Percentiles rank a stretch among this genome's conserved stretches.
These are phyloP conservation scores for Panopea generosa DNA, from an alignment of 2,888 invertebrate genomes.

Conservation along the genomic window DNA sequence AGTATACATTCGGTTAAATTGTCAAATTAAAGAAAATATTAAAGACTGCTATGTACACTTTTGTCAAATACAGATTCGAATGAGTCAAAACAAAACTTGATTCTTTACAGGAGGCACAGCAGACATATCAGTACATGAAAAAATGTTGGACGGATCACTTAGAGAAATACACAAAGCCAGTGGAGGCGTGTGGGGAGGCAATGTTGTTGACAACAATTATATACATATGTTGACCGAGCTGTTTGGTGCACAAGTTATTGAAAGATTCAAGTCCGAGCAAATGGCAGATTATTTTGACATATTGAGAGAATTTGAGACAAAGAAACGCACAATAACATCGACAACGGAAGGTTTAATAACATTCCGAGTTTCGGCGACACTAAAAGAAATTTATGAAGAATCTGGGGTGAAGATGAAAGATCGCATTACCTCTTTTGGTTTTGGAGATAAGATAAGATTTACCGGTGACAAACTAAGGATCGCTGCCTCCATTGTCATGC, in stretches of 20 bases:
- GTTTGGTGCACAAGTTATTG: background rate
- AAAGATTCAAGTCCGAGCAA: background rate
- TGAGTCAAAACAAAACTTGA: no score
- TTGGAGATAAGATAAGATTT: background rate
- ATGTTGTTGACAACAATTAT: slow-evolving; percentile 1
- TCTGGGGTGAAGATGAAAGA: background rate
- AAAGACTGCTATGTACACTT: no score
- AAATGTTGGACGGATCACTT: background rate
- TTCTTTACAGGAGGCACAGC: slow-evolving; percentile 10
- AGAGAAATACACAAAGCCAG: slow-evolving; percentile 14
- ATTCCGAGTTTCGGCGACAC: background rate
- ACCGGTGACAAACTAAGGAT: background rate
- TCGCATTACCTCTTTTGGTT: no score
- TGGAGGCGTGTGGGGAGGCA: slow-evolving; percentile 18
- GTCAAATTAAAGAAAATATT: no score
- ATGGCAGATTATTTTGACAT: slow-evolving; percentile 10
- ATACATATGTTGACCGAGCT: background rate
- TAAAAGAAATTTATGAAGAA: background rate
- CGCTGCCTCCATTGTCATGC: background rate
- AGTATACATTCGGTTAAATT: no score
- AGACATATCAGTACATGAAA: slow-evolving; percentile 14
- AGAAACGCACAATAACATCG: background rate
- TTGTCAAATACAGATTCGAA: no score
- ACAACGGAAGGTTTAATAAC: background rate
- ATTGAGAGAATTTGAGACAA: background rate